A percentile compares a stretch with the other conserved stretches of the same genome.
Conservation (phyloP, 2,113 vertebrate species). For the Oncorhynchus mykiss region DNA sequence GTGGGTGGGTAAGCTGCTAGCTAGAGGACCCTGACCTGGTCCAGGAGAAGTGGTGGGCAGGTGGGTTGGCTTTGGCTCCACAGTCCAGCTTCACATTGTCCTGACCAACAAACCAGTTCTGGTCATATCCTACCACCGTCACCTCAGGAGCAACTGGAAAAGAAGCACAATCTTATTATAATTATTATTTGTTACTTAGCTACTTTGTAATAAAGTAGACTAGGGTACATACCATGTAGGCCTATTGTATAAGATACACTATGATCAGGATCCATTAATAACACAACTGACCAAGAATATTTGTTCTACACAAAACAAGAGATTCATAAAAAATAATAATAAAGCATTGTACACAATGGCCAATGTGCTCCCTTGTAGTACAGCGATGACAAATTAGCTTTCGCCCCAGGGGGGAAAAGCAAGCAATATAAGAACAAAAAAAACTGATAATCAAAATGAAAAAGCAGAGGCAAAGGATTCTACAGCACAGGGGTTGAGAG, state of each 20-base stretch:
- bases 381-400: constrained; percentile 52
- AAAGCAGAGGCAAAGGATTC: constrained; percentile 24
- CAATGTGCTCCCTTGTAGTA: constrained; percentile 33
- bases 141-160: constrained; percentile 86
- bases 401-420: constrained; percentile 46
- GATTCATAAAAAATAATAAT: background rate
- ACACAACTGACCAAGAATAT: background rate
- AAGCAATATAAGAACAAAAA: constrained; percentile 36
- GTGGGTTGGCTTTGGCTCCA: constrained; percentile 90
- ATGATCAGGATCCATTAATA: background rate
- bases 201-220: too few species aligned
- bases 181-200: background rate
- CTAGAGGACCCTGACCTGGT: constrained; percentile 77
- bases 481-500: constrained; percentile 41
- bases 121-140: constrained; percentile 79
- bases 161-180: background rate
- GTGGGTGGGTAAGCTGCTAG: background rate
- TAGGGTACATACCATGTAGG: background rate
- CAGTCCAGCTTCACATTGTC: constrained; percentile 86
- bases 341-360: constrained; percentile 20
- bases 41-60: constrained; percentile 83
- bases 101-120: constrained; percentile 91
- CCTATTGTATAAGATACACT: background rate
- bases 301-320: background rate
- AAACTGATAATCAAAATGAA: constrained; percentile 41